Conservation (phyloP, 2,113 vertebrate genomes). For the Ptyas mucosa region DNA sequence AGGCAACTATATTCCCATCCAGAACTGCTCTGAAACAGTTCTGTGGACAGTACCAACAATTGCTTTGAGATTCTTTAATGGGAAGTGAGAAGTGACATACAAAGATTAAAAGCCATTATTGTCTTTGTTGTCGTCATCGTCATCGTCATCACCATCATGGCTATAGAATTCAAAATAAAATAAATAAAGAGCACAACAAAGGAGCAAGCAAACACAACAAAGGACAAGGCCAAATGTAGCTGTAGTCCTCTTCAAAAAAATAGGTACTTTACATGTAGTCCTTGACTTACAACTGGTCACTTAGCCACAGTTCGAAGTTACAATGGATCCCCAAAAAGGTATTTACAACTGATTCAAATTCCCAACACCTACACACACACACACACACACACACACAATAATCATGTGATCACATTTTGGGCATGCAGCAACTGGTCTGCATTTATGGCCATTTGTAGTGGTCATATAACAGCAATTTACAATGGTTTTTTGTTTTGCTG, state of each 20-base stretch:
- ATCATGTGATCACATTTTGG: not conserved
- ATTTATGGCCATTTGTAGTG: not conserved
- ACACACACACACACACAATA: too few species aligned
- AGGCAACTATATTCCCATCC: not conserved
- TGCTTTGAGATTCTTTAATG: not conserved
- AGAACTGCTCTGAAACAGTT: not conserved
- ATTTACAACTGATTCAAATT: too few species aligned
- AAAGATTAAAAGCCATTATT: not conserved
- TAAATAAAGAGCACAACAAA: not conserved
- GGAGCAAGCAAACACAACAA: not conserved
- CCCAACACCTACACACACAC: too few species aligned
- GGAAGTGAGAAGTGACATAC: not conserved
- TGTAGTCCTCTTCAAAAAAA: not conserved
- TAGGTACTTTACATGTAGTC: not conserved
- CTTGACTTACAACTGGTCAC: too few species aligned
- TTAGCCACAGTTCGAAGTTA: too few species aligned
- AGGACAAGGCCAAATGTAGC: not conserved
- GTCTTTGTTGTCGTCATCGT: not conserved
- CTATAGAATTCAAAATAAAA: not conserved
- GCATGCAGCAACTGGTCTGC: not conserved
- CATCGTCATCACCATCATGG: not conserved
- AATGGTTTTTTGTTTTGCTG: not conserved
- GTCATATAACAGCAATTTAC: not conserved
- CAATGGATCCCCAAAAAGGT: too few species aligned
- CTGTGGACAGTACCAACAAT: not conserved